Evolutionary conservation across 1,140 invertebrate species (phyloP).

Genomic region (Drosophila ironensis): DNA sequence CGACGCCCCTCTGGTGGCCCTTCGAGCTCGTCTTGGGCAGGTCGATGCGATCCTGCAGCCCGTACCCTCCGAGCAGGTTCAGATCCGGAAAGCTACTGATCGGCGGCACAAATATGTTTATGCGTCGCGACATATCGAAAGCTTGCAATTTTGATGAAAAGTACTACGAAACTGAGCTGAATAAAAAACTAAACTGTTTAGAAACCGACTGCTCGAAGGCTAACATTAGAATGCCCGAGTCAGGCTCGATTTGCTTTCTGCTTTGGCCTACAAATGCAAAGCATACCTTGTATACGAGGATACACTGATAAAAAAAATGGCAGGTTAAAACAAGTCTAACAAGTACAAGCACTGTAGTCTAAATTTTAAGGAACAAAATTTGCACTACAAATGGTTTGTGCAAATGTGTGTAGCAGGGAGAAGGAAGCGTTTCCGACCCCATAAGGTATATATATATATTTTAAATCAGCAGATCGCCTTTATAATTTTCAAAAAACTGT

Average conservation of each 20-base stretch:
- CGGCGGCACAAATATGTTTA: conserved; percentile 34
- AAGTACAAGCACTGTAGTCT: no score
- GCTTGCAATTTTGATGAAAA: background rate
- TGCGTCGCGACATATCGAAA: conserved; percentile 16
- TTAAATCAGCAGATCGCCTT: no score
- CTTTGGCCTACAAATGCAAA: background rate
- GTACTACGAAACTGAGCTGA: background rate
- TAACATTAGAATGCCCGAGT: background rate
- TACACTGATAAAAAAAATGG: no score
- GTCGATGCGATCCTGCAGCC: conserved; percentile 10
- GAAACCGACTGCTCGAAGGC: background rate
- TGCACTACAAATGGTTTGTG: no score
- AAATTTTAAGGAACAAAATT: no score
- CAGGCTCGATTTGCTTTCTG: background rate
- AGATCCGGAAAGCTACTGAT: conserved; percentile 39
- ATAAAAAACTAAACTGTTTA: background rate
- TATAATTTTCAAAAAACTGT: no score
- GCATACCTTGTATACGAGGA: background rate
- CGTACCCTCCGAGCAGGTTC: background rate
- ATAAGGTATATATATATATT: no score
- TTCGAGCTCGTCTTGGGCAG: background rate
- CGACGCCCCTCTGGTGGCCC: background rate
- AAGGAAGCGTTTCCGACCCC: no score
- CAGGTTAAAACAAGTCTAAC: no score
- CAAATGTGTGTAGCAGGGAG: no score